phyloP scores from a whole-genome alignment of 2,888 invertebrate genomes.

The Prosopocoilus inquinatus region DNA sequence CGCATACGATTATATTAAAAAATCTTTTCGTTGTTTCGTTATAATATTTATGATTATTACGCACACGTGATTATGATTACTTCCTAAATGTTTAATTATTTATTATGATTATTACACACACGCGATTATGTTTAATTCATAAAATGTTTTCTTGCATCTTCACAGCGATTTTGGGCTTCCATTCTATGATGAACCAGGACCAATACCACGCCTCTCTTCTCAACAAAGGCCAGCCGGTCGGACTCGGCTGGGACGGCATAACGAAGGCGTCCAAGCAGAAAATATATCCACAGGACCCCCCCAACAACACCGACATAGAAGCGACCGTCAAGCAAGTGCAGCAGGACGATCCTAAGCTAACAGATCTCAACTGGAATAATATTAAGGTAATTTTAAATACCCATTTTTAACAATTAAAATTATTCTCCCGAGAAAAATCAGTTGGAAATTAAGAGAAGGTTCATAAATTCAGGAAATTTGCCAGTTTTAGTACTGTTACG shows the following conservation, averaged over 20 bases:
- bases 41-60: too few relatives aligned
- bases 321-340: slow-evolving; percentile 86
- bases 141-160: neutral
- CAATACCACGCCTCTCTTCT: slow-evolving; percentile 96
- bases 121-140: too few relatives aligned
- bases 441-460: too few relatives aligned
- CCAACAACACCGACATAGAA: slow-evolving; percentile 94
- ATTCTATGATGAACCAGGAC: slow-evolving; percentile 99
- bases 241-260: slow-evolving; percentile 90
- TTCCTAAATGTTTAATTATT: too few relatives aligned
- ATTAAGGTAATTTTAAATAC: slow-evolving; percentile 74
- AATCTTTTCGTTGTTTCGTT: too few relatives aligned
- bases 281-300: slow-evolving; percentile 90
- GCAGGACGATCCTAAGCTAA: slow-evolving; percentile 83
- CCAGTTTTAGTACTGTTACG: too few relatives aligned
- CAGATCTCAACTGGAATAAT: slow-evolving; percentile 98
- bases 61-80: too few relatives aligned
- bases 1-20: too few relatives aligned
- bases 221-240: slow-evolving; percentile 88
- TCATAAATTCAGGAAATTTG: too few relatives aligned
- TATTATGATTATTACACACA: too few relatives aligned
- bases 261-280: slow-evolving; percentile 93
- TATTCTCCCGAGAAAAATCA: too few relatives aligned
- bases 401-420: too few relatives aligned
- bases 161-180: slow-evolving; percentile 95